phyloP scores from a whole-genome alignment of 2,888 invertebrate genomes.

The Clepsis dumicolana region DNA sequence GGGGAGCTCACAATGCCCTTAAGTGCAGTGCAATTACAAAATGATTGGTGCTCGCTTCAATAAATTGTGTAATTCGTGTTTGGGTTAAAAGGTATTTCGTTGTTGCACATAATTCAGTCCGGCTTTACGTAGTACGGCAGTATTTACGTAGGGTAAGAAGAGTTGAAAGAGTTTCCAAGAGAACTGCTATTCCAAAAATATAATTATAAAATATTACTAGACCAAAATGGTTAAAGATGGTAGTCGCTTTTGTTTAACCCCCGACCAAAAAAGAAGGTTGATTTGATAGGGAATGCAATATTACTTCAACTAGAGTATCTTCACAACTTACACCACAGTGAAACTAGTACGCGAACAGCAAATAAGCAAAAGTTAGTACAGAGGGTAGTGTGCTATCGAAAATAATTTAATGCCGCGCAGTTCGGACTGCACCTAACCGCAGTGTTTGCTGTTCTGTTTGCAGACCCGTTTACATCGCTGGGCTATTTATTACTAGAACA shows the following conservation, averaged over 20 bases:
- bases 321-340: slow-evolving; percentile 1
- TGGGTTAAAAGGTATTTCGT: neutral
- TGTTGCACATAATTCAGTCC: too few relatives aligned
- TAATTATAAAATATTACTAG: too few relatives aligned
- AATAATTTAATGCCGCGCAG: slow-evolving; percentile 69
- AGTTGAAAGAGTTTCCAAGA: too few relatives aligned
- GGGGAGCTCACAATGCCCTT: slow-evolving; percentile 12
- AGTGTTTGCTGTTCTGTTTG: slow-evolving; percentile 1
- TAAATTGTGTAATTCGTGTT: neutral
- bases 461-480: neutral
- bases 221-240: too few relatives aligned
- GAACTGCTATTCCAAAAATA: too few relatives aligned
- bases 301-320: too few relatives aligned
- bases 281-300: too few relatives aligned
- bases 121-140: too few relatives aligned
- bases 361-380: slow-evolving; percentile 23
- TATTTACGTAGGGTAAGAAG: too few relatives aligned
- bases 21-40: slow-evolving; percentile 10
- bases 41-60: slow-evolving; percentile 5
- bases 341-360: slow-evolving; percentile 20
- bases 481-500: neutral
- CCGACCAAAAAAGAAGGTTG: too few relatives aligned
- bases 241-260: too few relatives aligned
- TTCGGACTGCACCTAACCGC: slow-evolving; percentile 51
- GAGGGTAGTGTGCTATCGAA: slow-evolving; percentile 60